Evolutionary conservation across 1,140 invertebrate genomes (phyloP), one percentile per base, ranked within the genome.

Genomic region (Chelonus insularis): DNA sequence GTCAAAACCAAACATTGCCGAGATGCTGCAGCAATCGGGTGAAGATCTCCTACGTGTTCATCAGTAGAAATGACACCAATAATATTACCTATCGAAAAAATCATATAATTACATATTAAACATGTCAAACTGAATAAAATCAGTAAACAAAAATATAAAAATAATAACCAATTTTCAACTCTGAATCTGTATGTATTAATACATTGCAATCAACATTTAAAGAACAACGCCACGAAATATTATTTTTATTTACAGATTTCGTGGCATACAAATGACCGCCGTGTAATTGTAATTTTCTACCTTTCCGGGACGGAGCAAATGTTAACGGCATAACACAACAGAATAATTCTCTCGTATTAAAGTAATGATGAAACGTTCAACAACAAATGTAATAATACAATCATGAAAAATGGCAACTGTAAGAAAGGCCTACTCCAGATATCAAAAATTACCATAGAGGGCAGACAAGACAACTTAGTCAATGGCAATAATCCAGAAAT

Each of bases 171-270:
- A 16, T 45, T 7, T 20, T 16, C 8, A 14, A 20, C 14, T 45
- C n/a, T n/a, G n/a, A n/a, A n/a, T n/a, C n/a, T n/a, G n/a, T n/a
- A n/a, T n/a, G n/a, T n/a, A n/a, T n/a, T 25, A 45, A 14, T 45
- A 45, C 8, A 45, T 45, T 45, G 16, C 41, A 45, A 3, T 45
- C 18, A 14, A 20, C 2, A 20, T 18, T 45, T 0, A 3, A 4
- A 45, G 41, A n/a, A 45, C 41, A 45, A 45, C 14, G n/a, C 45
- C 45, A 48, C n/a, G 21, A 23, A 23, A 48, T 25, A n/a, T 48
- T 25, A 18, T 48, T 25, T 25, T 48, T 25, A 23, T 23, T 48
- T n/a, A 11, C 20, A 16, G 20, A 3, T 1, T 48, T n/a, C 21
- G 21, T 48, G 20, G 1, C 0, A 25, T 48, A 48, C 11, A 48